These are phyloP conservation scores for Podarcis muralis DNA, from an alignment of 2,113 vertebrate species.

Conservation along the genomic window DNA sequence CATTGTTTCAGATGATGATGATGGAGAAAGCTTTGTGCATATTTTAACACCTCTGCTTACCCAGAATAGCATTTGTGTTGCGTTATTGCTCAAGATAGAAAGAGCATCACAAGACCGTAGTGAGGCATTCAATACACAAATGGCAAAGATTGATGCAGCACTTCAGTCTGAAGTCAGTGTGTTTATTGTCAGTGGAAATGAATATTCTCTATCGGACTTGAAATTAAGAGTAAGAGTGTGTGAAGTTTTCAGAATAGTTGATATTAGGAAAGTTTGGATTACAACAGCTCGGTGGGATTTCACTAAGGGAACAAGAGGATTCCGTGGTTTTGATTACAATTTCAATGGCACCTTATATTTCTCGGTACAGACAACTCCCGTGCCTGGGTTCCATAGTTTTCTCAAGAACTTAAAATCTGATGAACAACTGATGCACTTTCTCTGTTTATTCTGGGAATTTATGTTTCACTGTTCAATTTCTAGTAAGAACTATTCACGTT, in stretches of 20 bases:
- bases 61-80: too few species aligned
- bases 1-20: too few species aligned
- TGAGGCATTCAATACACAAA: too few species aligned
- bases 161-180: neutral
- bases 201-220: neutral
- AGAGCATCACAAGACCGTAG: too few species aligned
- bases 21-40: too few species aligned
- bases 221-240: neutral
- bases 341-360: neutral
- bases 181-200: neutral
- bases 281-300: neutral
- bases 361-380: neutral
- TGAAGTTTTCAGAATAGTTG: neutral
- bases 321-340: neutral
- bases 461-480: neutral
- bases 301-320: too few species aligned
- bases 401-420: neutral
- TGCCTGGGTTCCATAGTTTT: conserved; percentile 7
- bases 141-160: neutral
- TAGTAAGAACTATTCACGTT: neutral
- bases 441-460: neutral
- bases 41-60: too few species aligned
- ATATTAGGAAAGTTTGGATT: neutral
- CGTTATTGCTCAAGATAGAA: too few species aligned
- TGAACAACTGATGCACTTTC: neutral